Evolutionary conservation across 2,113 vertebrate species (phyloP), one percentile per base, ranked within the genome.

Genomic region (Leucoraja erinaceus): DNA sequence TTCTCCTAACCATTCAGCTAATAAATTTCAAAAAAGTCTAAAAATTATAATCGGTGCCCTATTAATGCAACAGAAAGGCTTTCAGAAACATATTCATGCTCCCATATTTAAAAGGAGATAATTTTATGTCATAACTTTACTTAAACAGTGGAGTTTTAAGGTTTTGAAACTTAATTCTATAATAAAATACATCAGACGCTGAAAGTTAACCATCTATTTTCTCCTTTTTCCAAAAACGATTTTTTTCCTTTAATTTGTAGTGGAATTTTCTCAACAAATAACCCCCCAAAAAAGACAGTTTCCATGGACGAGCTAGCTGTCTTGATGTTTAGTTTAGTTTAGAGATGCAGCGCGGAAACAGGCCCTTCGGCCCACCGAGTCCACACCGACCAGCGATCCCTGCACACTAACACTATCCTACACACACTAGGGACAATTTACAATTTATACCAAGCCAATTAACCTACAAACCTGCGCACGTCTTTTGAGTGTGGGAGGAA

Each of bases 1-100:
- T 70, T 22, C 38, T 3, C 18, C 88, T 70, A 91, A 47, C 68
- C 66, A 72, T 70, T 72, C 66, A 70, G 33, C 88, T 47, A 91
- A 91, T 91, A 47, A 70, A 72, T 33, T 72, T 91, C 31, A 47
- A 70, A 90, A 70, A 90, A n/a, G 31, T 90, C n/a, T 31, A 47
- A 68, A 90, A 47, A 22, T 72, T 91, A 91, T 70, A 91, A 91
- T 91, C 88, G 28, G 33, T 72, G 9, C 33, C 88, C 22, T 68
- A 68, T 72, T 91, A 91, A 47, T 91, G 38, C 33, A 47, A 33
- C 33, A 47, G 66, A 70, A 91, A 90, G n/a, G 66, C 31, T 33
- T 33, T 91, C n/a, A 72, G 63, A 91, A 70, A 91, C 63, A 63
- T 88, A 38, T 25, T 90, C 31, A 22, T 47, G 31, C 8, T 91